Base-by-base conservation (phyloP, 2,888 invertebrate species). In the Cataglyphis albicans region DNA sequence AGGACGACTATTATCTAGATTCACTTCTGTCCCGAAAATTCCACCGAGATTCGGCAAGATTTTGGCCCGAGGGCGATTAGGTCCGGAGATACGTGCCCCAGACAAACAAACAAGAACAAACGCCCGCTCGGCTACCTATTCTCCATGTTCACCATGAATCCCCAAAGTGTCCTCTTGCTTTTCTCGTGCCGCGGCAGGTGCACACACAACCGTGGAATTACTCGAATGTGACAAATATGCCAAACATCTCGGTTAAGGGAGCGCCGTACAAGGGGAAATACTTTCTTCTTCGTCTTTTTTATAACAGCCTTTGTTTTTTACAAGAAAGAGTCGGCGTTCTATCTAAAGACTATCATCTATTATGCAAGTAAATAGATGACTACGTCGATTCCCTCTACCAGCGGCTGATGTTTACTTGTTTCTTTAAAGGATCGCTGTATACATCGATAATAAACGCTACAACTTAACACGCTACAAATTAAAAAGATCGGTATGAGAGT, bases 191-290 rank as follows among this genome's bases (percentile, higher is more conserved):
- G 87, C 84, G 87, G 91, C 93, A 93, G 93, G 93, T 94, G 93
- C 92, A 89, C 88, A 87, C 90, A 72, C 32, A 84, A 84, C 85
- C 90, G 88, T 90, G 91, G 92, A 93, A 94, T 94, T 93, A 93
- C 93, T 93, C 91, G 91, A 92, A 93, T 93, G 93, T 93, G 94
- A 94, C 94, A 94, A 94, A 94, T 93, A 92, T 90, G 93, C 90
- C 86, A 91, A 91, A 92, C 91, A 92, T 93, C 92, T 85, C 83
- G 85, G 86, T 86, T 82, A 81, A 82, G 82, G 84, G 84, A 85
- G 74, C 55, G 41, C 57, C 64, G 70, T 84, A 73, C 74, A 48
- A 63, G 75, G 65, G 82, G 65, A 89, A 78, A 82, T 81, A 76
- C 32, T 81, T 87, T 74, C 82, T 84, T 76, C 75, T 82, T 75